These are phyloP conservation scores for Todus mexicanus DNA, from an alignment of 2,797 vertebrate genomes.

Conservation along the genomic window DNA sequence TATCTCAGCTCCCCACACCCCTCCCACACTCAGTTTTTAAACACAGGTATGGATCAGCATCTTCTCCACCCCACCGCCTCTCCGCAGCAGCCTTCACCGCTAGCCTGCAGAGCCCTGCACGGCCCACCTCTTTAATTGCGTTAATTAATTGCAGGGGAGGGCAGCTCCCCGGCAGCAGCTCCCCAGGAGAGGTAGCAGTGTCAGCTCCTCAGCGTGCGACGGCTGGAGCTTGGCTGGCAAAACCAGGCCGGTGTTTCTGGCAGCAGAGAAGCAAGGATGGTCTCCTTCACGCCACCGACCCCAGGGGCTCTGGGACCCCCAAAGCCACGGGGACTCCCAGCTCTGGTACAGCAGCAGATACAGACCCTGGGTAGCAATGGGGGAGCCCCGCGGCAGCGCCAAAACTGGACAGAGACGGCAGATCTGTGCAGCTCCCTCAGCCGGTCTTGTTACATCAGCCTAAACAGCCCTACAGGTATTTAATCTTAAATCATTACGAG, in stretches of 20 bases:
- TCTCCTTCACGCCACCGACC: neutral
- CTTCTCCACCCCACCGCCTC: neutral
- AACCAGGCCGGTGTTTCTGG: neutral
- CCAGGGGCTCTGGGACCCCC: neutral
- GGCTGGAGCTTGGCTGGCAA: neutral
- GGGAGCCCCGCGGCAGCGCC: rapidly evolving
- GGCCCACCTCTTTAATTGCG: neutral
- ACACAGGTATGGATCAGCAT: neutral
- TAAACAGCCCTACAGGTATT: neutral
- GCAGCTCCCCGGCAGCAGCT: neutral
- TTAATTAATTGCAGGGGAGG: slow-evolving; percentile 39
- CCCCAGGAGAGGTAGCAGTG: neutral
- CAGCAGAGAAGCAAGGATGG: rapidly evolving
- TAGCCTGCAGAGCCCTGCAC: neutral
- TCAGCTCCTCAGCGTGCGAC: neutral
- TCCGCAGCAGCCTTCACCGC: neutral
- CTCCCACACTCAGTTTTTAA: neutral
- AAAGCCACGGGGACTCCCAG: neutral
- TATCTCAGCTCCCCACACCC: neutral
- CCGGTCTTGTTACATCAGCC: neutral
- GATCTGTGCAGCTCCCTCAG: neutral
- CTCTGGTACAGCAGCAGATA: neutral
- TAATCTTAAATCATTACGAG: neutral
- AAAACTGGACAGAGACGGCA: neutral
- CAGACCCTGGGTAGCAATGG: rapidly evolving